phyloP scores from a whole-genome alignment of 2,888 invertebrate genomes.

The Ethmia dodecea region DNA sequence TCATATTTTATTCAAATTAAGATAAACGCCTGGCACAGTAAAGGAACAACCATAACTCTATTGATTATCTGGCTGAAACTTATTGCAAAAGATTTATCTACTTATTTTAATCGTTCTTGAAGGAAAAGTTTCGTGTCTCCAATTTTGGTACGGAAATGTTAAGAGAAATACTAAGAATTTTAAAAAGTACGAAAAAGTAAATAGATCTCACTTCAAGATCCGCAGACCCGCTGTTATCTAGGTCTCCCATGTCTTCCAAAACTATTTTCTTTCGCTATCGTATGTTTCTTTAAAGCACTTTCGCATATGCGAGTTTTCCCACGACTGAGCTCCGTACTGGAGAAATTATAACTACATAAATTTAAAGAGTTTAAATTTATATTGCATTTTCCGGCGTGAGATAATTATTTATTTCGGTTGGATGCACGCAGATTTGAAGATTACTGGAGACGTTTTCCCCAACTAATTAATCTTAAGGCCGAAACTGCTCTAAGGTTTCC shows the following conservation, averaged over 20 bases:
- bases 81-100: no score
- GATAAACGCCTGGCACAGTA: no score
- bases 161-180: neutral
- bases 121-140: no score
- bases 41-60: no score
- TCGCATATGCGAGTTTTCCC: constrained; percentile 30
- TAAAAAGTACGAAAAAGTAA: neutral
- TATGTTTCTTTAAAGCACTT: constrained; percentile 24
- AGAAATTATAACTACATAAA: constrained; percentile 47
- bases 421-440: constrained; percentile 63
- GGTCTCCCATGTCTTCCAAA: constrained; percentile 33
- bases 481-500: constrained; percentile 52
- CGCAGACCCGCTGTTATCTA: constrained; percentile 27
- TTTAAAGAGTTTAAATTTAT: constrained; percentile 51
- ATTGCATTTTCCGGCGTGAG: constrained; percentile 54
- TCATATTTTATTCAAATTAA: no score
- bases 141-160: no score
- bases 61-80: no score
- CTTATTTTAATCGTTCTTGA: no score
- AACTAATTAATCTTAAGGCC: constrained; percentile 65
- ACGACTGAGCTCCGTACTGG: constrained; percentile 48
- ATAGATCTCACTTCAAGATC: constrained; percentile 44
- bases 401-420: constrained; percentile 65
- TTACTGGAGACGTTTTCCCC: constrained; percentile 55
- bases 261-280: constrained; percentile 20